Evolutionary conservation across 2,797 vertebrate species (phyloP), one percentile per base, ranked within the genome.

Genomic region (Parambassis ranga): DNA sequence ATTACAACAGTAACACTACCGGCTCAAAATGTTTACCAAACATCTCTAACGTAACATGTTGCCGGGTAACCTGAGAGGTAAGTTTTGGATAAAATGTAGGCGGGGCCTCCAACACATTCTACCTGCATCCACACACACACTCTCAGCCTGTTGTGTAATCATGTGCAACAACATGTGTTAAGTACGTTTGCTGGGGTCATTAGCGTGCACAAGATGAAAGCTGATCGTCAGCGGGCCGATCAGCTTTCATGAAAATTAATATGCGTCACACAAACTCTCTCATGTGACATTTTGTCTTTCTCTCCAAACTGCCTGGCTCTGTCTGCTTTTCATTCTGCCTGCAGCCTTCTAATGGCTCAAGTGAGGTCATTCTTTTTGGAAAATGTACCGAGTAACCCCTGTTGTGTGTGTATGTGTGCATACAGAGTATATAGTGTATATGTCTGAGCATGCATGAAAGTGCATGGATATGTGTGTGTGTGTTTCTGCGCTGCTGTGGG

Each of bases 241-340:
- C 84, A 41, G 65, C 61, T 81, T 73, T 71, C 82, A 39, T 59
- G 57, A 69, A 83, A 85, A 87, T 79, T 27, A 83, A 85, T 76
- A 82, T 71, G 72, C 32, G 46, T 75, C 69, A 71, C 71, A 78
- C 66, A 75, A 71, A 85, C 32, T 56, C 60, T 78, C 82, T 84
- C 79, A 57, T 80, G 75, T 82, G 79, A 84, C 87, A 75, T 73
- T 84, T 61, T 41, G 60, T 61, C 64, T 67, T 47, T 65, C 64
- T 71, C 30, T 38, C 37, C 32, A 50, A 36, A 2, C 23, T 32
- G 53, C 47, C 65, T 47, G 50, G n/a, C n/a, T 65, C 75, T 53
- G 89, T 84, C 89, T 90, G 90, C 84, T 91, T 91, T 87, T 87
- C 87, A 90, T 88, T 89, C 79, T 52, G 75, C 79, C 82, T 79